phyloP scores from a whole-genome alignment of 2,113 vertebrate species.

The Sander vitreus region DNA sequence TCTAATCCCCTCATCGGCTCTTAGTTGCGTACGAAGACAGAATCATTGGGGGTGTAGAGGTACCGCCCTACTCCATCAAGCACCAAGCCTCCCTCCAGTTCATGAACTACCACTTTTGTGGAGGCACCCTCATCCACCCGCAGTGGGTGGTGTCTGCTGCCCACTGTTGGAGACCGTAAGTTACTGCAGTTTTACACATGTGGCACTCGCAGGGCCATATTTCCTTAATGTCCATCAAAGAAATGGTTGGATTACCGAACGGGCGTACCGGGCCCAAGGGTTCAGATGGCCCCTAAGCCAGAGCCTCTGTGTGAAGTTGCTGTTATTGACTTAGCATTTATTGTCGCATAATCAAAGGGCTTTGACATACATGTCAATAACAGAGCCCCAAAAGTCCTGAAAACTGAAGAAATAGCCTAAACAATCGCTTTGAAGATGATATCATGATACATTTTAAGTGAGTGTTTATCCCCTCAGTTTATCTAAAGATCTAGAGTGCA shows the following conservation, averaged over 20 bases:
- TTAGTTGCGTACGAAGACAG: constrained; percentile 66
- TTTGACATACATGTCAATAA: neutral
- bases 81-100: constrained; percentile 81
- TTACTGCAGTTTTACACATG: constrained; percentile 56
- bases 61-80: constrained; percentile 72
- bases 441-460: neutral
- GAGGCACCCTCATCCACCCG: constrained; percentile 78
- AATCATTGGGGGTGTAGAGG: constrained; percentile 82
- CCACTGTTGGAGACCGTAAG: constrained; percentile 87
- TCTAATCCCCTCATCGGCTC: neutral
- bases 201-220: neutral
- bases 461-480: neutral
- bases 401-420: neutral
- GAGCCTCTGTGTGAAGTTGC: neutral
- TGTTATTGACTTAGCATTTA: neutral
- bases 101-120: constrained; percentile 79
- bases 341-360: neutral
- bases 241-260: neutral
- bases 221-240: neutral
- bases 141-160: constrained; percentile 86
- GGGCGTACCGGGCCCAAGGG: neutral
- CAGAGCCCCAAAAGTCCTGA: neutral
- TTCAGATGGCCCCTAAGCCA: neutral
- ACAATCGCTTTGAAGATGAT: neutral
- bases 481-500: neutral